Evolutionary conservation across 2,113 vertebrate species (phyloP).

Genomic region (Cynoglossus semilaevis): DNA sequence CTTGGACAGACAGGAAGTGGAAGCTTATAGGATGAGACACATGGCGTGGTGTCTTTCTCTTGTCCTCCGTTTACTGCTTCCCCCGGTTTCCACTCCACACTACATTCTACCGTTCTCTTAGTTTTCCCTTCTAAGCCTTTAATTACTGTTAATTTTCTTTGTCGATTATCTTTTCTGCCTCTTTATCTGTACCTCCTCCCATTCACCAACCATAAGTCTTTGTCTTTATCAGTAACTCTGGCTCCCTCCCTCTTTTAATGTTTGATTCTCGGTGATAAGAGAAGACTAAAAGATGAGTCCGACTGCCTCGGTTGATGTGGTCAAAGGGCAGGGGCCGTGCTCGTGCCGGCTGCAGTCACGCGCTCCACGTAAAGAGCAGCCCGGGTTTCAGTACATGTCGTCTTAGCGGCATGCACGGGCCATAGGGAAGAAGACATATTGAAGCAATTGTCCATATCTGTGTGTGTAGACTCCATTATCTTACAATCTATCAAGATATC

Average conservation of each 20-base stretch:
- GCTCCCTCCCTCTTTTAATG: conserved; percentile 71
- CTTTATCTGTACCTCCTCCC: conserved; percentile 40
- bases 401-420: conserved; percentile 35
- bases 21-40: conserved; percentile 6
- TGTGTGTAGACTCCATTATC: conserved; percentile 56
- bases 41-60: background rate
- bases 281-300: conserved; percentile 62
- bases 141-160: background rate
- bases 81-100: background rate
- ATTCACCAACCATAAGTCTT: conserved; percentile 44
- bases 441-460: conserved; percentile 58
- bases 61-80: background rate
- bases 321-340: conserved; percentile 73
- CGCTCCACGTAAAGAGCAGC: conserved; percentile 10
- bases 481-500: conserved; percentile 66
- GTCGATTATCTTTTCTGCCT: conserved; percentile 2
- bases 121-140: background rate
- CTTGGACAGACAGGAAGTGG: conserved; percentile 13
- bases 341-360: conserved; percentile 12
- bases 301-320: conserved; percentile 73
- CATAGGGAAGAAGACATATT: conserved; percentile 48
- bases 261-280: conserved; percentile 77
- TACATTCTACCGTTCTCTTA: background rate
- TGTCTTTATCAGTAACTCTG: conserved; percentile 59
- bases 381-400: conserved; percentile 28